Percentiles rank a stretch among this genome's conserved stretches.
phyloP scores from a whole-genome alignment of 2,888 invertebrate genomes.

The Apoderus coryli region DNA sequence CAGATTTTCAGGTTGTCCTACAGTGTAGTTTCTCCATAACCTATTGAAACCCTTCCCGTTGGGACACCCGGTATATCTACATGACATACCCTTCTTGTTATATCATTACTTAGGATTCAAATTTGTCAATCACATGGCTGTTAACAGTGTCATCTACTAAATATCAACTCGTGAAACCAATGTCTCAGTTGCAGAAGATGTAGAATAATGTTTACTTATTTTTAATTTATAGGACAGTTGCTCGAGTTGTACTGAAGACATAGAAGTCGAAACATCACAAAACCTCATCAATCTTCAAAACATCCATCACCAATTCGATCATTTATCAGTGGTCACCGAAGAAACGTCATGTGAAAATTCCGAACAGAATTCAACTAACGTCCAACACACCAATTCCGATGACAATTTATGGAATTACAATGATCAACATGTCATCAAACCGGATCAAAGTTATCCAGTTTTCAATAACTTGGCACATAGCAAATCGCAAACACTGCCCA shows the following conservation, averaged over 20 bases:
- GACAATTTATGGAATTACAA: constrained; percentile 18
- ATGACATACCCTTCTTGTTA: no score
- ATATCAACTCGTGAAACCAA: no score
- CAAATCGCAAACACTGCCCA: constrained; percentile 22
- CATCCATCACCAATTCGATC: constrained; percentile 49
- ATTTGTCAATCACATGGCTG: no score
- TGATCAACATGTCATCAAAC: constrained; percentile 26
- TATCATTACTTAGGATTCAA: no score
- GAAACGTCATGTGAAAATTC: constrained; percentile 40
- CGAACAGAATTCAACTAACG: constrained; percentile 24
- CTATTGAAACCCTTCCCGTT: no score
- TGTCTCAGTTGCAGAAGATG: no score
- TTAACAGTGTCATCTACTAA: no score
- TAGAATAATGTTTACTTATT: no score
- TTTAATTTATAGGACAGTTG: constrained; percentile 25
- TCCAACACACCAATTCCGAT: constrained; percentile 19
- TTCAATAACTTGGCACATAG: constrained; percentile 16
- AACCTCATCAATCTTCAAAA: constrained; percentile 35
- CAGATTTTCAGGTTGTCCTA: no score
- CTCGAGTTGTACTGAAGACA: constrained; percentile 29
- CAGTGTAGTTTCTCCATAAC: no score
- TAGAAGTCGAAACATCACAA: constrained; percentile 31
- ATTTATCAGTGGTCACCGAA: constrained; percentile 62
- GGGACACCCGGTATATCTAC: no score
- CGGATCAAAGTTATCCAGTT: constrained; percentile 32